phyloP scores from a whole-genome alignment of 2,797 vertebrate species.

The Lutjanus argentimaculatus region DNA sequence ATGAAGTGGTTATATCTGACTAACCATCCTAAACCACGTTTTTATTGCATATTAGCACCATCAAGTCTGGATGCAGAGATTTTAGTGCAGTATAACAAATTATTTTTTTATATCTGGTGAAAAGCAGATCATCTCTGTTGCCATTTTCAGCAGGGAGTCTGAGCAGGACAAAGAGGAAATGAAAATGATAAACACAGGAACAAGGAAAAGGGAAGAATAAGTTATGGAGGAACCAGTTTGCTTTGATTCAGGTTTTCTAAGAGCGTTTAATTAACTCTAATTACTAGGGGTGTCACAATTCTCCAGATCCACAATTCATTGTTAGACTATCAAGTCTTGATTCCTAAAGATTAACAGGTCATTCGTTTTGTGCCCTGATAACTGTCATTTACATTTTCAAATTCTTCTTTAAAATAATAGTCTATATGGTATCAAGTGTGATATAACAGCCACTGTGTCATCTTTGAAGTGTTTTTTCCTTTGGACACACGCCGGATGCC shows the following conservation, averaged over 20 bases:
- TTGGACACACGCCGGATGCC: no score
- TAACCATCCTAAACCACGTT: constrained; percentile 1
- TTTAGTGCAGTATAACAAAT: neutral
- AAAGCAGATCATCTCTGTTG: neutral
- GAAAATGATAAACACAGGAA: constrained; percentile 6
- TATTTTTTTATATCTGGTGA: neutral
- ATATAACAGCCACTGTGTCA: no score
- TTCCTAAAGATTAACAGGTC: no score
- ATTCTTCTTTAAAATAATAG: no score
- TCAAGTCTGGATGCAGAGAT: neutral
- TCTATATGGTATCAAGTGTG: no score
- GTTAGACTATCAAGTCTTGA: no score
- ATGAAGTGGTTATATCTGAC: constrained; percentile 23
- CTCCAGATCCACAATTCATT: no score
- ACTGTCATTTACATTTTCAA: no score
- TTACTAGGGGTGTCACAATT: neutral
- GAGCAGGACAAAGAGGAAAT: constrained; percentile 17
- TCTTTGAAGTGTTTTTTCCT: no score
- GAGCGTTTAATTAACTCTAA: constrained; percentile 62
- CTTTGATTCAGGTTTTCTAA: constrained; percentile 52
- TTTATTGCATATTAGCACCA: neutral
- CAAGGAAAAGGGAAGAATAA: neutral
- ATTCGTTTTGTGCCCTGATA: no score
- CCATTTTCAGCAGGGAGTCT: constrained; percentile 9
- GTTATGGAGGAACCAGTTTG: constrained; percentile 34